These are phyloP conservation scores for Macropis europaea DNA, from an alignment of 2,888 invertebrate genomes.

Conservation along the genomic window DNA sequence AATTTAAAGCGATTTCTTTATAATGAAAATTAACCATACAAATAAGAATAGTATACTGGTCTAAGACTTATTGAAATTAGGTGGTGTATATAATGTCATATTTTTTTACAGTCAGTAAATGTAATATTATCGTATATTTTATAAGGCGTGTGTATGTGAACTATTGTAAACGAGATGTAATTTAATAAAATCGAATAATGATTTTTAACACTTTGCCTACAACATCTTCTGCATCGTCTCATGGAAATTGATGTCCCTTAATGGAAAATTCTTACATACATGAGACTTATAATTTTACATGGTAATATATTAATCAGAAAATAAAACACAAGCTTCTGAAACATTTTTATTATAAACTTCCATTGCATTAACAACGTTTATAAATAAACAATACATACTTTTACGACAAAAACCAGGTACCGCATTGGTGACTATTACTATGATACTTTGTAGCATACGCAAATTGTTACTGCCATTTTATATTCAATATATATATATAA, in stretches of 20 bases:
- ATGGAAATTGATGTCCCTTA: neutral
- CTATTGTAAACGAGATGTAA: constrained; percentile 61
- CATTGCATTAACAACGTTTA: constrained; percentile 38
- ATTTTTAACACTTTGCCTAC: constrained; percentile 26
- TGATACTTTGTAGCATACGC: constrained; percentile 3
- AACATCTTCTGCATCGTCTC: neutral
- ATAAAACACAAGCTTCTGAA: neutral
- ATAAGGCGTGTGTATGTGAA: constrained; percentile 64
- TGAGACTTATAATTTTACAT: too few species aligned
- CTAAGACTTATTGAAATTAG: constrained; percentile 52
- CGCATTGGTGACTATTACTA: constrained; percentile 18
- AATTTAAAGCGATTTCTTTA: constrained; percentile 37
- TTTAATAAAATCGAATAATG: constrained; percentile 64
- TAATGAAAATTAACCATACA: constrained; percentile 29
- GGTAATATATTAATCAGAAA: neutral
- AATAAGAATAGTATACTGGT: constrained; percentile 19
- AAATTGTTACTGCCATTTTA: constrained; percentile 28
- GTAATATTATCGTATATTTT: constrained; percentile 59
- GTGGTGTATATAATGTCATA: constrained; percentile 67
- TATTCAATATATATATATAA: constrained; percentile 12
- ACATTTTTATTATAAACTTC: constrained; percentile 53
- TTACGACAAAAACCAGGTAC: constrained; percentile 38
- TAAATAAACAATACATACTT: constrained; percentile 52
- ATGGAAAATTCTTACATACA: too few species aligned
- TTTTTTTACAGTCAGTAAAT: constrained; percentile 65